Conservation (phyloP, 2,113 vertebrate genomes). For the Martes martes region DNA sequence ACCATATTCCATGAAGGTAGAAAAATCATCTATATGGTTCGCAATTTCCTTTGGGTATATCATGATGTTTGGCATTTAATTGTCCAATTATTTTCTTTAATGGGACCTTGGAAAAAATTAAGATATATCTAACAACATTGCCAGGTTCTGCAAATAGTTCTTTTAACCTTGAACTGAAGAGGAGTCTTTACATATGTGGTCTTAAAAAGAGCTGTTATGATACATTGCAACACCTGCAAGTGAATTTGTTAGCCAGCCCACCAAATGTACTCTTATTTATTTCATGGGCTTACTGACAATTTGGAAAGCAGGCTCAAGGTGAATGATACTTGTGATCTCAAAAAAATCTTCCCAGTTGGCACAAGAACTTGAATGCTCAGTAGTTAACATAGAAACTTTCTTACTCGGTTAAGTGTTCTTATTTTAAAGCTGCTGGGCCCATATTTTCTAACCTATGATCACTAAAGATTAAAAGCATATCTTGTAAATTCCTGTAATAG, state of each 20-base stretch:
- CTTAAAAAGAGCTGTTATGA: not conserved
- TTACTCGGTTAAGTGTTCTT: not conserved
- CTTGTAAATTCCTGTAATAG: not conserved
- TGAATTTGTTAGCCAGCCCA: not conserved
- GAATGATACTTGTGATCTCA: not conserved
- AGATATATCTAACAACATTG: not conserved
- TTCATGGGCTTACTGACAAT: not conserved
- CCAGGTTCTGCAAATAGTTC: not conserved
- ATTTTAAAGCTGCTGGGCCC: not conserved
- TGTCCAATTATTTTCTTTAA: not conserved
- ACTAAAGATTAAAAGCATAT: slow-evolving; percentile 9
- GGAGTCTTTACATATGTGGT: not conserved
- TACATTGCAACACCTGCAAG: not conserved
- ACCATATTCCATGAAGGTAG: not conserved
- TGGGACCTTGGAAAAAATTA: not conserved
- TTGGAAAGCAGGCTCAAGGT: not conserved
- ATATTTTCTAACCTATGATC: not conserved
- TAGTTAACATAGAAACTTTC: not conserved
- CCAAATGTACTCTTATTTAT: not conserved
- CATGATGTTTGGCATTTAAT: not conserved
- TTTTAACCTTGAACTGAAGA: not conserved
- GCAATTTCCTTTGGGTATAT: not conserved
- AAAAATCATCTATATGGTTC: not conserved
- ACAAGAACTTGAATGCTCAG: not conserved
- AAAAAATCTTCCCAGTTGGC: not conserved